Evolutionary conservation across 1,140 invertebrate genomes (phyloP), one percentile per base, ranked within the genome.

Genomic region (Drosophila paulistorum): DNA sequence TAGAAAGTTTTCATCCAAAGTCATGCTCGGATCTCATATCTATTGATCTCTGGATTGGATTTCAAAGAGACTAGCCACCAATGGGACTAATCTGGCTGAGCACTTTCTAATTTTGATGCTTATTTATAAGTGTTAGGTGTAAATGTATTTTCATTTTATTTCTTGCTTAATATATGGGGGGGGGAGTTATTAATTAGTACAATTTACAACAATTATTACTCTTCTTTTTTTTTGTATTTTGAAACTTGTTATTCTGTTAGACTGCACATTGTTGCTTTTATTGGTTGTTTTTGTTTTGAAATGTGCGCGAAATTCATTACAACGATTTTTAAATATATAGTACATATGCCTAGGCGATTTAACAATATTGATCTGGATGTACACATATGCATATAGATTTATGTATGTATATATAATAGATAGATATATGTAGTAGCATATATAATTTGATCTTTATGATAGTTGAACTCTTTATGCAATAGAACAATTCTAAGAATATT

Each of bases 401-500:
- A 66, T 76, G 61, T 68, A 45, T 68, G 51, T 60, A 3, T 64
- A 54, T 77, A 23, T 54, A 41, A 30, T 30, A 37, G 60, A 37
- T 68, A 14, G 65, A 58, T 66, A 13, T 65, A 51, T 45, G 58
- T 39, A n/a, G 70, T 86, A 74, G 71, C 68, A 79, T 64, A 79
- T 64, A 51, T 77, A 70, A 58, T 65, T 66, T 33, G 23, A 58
- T 61, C 66, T 79, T 68, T 63, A 48, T 79, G 66, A 62, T 65
- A 71, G 71, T 79, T 86, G 79, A 83, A 83, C 75, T 82, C 64
- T 86, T 86, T 89, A 89, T 89, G 84, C 84, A 75, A 68, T 89
- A 89, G 80, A 85, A 89, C 80, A 84, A 79, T 74, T 77, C 71
- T 67, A 81, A 84, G 84, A 89, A 89, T 89, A 89, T 89, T 89